Evolutionary conservation across 1,140 invertebrate genomes (phyloP).

Genomic region (Macrobrachium nipponense): DNA sequence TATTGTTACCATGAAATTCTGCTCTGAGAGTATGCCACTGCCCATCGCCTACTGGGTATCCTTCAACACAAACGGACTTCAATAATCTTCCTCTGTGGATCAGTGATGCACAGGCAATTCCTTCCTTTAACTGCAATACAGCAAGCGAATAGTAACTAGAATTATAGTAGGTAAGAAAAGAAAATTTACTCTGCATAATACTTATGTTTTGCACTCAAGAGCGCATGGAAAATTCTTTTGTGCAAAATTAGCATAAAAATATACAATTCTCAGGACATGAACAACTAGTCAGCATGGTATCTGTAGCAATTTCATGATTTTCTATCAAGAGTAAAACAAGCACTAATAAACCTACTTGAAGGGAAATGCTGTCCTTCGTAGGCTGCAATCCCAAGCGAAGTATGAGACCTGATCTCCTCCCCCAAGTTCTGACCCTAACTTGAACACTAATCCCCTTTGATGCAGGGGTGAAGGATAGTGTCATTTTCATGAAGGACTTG

Average conservation of each 20-base stretch:
- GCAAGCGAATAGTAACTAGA: too few relatives aligned
- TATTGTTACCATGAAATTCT: not conserved
- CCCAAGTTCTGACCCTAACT: slow-evolving; percentile 16
- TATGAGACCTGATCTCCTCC: not conserved
- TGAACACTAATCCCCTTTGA: slow-evolving; percentile 16
- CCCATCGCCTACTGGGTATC: not conserved
- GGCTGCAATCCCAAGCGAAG: slow-evolving; percentile 13
- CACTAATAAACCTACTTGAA: not conserved
- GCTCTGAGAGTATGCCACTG: slow-evolving; percentile 1
- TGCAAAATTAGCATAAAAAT: not conserved
- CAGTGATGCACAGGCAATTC: slow-evolving; percentile 8
- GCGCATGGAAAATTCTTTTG: too few relatives aligned
- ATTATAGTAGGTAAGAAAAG: not conserved
- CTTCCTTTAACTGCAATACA: not conserved
- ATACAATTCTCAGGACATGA: not conserved
- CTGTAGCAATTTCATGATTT: not conserved
- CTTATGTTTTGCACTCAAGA: not conserved
- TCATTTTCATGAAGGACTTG: slow-evolving; percentile 35
- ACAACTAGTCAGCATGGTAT: not conserved
- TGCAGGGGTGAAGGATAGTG: slow-evolving; percentile 33
- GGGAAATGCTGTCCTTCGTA: not conserved
- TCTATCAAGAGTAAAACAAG: not conserved
- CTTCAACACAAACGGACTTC: not conserved
- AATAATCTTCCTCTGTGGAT: not conserved
- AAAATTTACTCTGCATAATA: not conserved